Base-by-base conservation (phyloP, 2,888 invertebrate species). In the Pristionchus fissidentatus region DNA sequence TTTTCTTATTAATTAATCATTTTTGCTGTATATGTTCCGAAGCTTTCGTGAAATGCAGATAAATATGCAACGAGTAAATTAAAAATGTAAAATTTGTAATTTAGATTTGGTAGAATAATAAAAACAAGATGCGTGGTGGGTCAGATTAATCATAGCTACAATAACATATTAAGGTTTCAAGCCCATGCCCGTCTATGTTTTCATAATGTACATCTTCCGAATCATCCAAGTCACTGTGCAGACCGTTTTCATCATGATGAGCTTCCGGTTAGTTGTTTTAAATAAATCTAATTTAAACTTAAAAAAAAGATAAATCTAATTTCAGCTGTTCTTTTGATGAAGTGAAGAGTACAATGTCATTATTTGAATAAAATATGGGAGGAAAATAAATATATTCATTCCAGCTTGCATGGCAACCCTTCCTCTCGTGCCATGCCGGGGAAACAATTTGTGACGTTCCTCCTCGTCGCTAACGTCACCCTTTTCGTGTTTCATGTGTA, bases 371-470 rank as follows among this genome's bases (percentile, higher is more conserved):
- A 10, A 35, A 22, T 46, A 35, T 3, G 8, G 0, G 38, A 43
- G 19, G 29, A 19, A 66, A 32, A 66, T 32, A 29, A 38, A 4
- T 26, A 62, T 26, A 29, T 62, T 10, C 35, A 32, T 8, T 78
- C 19, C 38, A 78, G 78, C 29, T 29, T 78, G 35, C 78, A 78
- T 38, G 52, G 55, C n/a, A 55, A 78, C 26, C 78, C 78, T 22
- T 52, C 78, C 1, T 41, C 35, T 15, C 52, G 55, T 2, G 35
- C 78, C 29, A 55, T 29, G 1, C 80, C 80, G 5, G 91, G 92
- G n/a, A 92, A 92, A 84, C 91, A 92, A 75, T 88, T 90, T 49
- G 91, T 92, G 77, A 92, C 92, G 0, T 92, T 92, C 78, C 86
- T 92, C 7, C 86, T 91, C 38, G 88, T 92, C 13, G 89, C 91